Base-by-base conservation (phyloP, 2,888 invertebrate species). In the Adelphocoris suturalis region DNA sequence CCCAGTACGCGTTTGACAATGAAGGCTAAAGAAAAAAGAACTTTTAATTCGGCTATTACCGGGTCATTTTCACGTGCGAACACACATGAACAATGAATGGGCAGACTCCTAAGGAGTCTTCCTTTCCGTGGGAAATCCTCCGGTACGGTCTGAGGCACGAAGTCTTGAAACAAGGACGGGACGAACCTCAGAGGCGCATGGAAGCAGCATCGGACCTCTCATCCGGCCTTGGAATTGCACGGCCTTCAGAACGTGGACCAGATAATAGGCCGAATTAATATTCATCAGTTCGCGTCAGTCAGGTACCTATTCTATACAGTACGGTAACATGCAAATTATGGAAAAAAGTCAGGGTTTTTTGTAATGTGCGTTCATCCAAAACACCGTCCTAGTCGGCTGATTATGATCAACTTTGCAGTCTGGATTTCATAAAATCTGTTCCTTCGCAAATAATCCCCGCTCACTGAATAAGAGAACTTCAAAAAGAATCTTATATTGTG, bases 11-110 rank as follows among this genome's bases (percentile, higher is more conserved):
- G 68, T 68, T 68, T 68, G 68, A 68, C 68, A 68, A 68, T 23
- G 68, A 68, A 68, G 68, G 68, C 68, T 68, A 68, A 68, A 68
- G 23, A 68, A 52, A 82, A 52, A 55, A 82, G 82, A 82, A 82
- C 57, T 85, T 52, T 37, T 61, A 85, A 61, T 85, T 85, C 61
- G 85, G 16, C 85, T 52, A 85, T 85, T 85, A 85, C 85, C 68
- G 57, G 85, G 85, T 85, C 85, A 85, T 85, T 85, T 85, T 85
- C 85, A 85, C 85, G 57, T 85, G 57, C 85, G 85, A 85, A 57
- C 57, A 55, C 85, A 85, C 85, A 85, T 37, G 85, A 61, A 85
- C 85, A 85, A 85, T 85, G 68, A 68, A 68, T 23, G 68, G 68
- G 68, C 37, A 46, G 46, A 16, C 11, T 7, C n/a, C 12, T 16